Base-by-base conservation (phyloP, 2,113 vertebrate species). In the Acanthisitta chloris region DNA sequence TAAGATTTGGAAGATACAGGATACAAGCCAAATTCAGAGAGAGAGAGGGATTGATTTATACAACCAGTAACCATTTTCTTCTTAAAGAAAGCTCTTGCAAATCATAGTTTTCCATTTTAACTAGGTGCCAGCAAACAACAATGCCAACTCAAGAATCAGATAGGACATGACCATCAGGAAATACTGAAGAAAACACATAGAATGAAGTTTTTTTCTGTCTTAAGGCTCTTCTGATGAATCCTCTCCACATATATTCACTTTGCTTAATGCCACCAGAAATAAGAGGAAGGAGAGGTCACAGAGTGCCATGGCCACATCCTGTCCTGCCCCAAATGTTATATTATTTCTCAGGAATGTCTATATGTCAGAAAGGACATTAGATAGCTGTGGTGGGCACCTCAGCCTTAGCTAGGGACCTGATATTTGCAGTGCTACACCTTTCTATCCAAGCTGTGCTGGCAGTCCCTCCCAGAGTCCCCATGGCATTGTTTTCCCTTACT, bases 311-410 rank as follows among this genome's bases (percentile, higher is more conserved):
- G 45, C 10, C 10, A 6, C 16, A n/a, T 24, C 21, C 16, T 40
- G 10, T 33, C 46, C 65, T 90, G 28, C 19, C 34, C n/a, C 5
- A 34, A 36, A 29, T 12, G 34, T 12, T 73, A 18, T 25, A 3
- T 24, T 43, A 57, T n/a, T n/a, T n/a, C 19, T 14, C n/a, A 17
- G 25, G 12, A 26, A 36, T 1, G 3, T 38, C n/a, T n/a, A 1
- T 29, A 0, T 11, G 6, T 49, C 17, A 51, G 55, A 67, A 42
- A 38, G 70, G 12, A 20, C 7, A 6, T 12, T 2, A 31, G 15
- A 13, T 26, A 42, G 19, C 17, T 51, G 10, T 29, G 8, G 13
- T 66, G 28, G 7, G 2, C 19, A 33, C 17, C 38, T 51, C 26
- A 59, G 24, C 26, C 19, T 28, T 23, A 54, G 58, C 8, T 10